Evolutionary conservation across 2,888 invertebrate species (phyloP).

Genomic region (Machimus rusticus): DNA sequence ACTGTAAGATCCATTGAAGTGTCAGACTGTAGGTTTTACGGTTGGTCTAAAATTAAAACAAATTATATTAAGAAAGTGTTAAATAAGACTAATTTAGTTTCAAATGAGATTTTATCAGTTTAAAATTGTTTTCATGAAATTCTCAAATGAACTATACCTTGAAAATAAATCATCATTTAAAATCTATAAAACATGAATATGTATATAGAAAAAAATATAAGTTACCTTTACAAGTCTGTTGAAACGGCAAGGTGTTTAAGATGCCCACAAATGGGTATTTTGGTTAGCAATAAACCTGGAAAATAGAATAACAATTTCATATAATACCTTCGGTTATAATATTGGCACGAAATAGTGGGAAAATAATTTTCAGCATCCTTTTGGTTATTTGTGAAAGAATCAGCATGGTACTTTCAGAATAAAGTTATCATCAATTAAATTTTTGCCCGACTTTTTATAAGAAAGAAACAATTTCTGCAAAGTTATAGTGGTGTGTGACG

Average conservation of each 20-base stretch:
- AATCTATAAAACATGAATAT: background rate
- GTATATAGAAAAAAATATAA: background rate
- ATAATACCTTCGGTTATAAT: background rate
- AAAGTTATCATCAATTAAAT: slow-evolving; percentile 52
- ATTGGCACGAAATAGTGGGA: background rate
- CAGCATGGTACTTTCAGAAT: slow-evolving; percentile 52
- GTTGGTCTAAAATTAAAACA: background rate
- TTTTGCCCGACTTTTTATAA: background rate
- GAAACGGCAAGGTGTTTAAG: background rate
- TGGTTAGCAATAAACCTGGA: background rate
- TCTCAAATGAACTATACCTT: slow-evolving; percentile 42
- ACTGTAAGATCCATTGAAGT: background rate
- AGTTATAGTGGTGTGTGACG: too few relatives aligned
- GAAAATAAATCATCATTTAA: background rate
- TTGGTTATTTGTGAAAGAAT: slow-evolving; percentile 51
- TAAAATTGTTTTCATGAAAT: slow-evolving; percentile 30
- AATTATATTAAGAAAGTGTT: background rate
- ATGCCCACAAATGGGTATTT: too few relatives aligned
- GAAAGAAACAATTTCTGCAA: too few relatives aligned
- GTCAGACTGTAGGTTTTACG: background rate
- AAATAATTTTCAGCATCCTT: slow-evolving; percentile 51
- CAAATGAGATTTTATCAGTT: background rate
- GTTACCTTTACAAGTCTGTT: background rate
- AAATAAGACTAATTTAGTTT: background rate
- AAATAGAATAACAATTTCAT: background rate